Evolutionary conservation across 2,888 invertebrate genomes (phyloP).

Genomic region (Maniola hyperantus): DNA sequence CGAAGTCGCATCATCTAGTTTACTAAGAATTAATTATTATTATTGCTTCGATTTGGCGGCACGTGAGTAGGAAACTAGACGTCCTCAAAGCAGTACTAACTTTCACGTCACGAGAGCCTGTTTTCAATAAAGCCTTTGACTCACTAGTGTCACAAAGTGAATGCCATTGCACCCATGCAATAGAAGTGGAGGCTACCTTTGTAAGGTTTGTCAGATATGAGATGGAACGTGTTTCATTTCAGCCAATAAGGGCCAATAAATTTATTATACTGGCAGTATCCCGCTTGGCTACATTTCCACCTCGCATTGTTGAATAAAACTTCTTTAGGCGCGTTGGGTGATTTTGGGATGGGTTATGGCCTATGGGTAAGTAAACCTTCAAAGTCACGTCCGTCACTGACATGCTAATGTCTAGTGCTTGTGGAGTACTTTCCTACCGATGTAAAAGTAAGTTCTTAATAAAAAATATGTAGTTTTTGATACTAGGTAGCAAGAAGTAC

Average conservation of each 20-base stretch:
- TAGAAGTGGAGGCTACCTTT: slow-evolving; percentile 16
- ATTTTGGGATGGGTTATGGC: no score
- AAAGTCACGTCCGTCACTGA: no score
- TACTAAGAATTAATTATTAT: no score
- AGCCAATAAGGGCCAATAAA: background rate
- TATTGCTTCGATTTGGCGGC: background rate
- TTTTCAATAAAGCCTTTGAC: slow-evolving; percentile 36
- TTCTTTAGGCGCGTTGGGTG: no score
- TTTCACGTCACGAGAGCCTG: slow-evolving; percentile 13
- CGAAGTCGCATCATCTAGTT: no score
- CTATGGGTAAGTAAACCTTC: no score
- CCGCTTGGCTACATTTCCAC: background rate
- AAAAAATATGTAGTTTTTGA: no score
- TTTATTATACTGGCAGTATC: background rate
- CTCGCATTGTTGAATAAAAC: background rate
- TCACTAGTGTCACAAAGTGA: slow-evolving; percentile 35
- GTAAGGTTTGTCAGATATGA: slow-evolving; percentile 11
- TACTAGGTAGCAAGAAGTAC: no score
- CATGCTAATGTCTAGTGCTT: no score
- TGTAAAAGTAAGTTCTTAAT: no score
- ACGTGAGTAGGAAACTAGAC: slow-evolving; percentile 14
- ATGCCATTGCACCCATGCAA: slow-evolving; percentile 32
- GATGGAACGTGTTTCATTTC: slow-evolving; percentile 6
- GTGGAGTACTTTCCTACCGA: no score
- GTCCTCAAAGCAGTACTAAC: slow-evolving; percentile 12